Percentiles rank a stretch among this genome's conserved stretches.
phyloP scores from a whole-genome alignment of 2,113 vertebrate species.

The Pollachius pollachius region DNA sequence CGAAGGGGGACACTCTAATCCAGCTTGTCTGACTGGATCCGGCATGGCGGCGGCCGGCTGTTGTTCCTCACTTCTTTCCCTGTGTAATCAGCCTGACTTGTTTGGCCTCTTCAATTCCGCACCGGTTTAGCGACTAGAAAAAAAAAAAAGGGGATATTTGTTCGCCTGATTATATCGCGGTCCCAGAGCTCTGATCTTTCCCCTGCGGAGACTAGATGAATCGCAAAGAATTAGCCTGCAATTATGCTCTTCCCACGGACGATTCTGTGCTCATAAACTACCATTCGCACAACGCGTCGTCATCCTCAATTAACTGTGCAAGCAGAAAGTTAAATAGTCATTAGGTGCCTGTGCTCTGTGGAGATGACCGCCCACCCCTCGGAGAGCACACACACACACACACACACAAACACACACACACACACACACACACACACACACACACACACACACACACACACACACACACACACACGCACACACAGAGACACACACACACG shows the following conservation, averaged over 20 bases:
- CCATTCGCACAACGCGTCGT: slow-evolving; percentile 43
- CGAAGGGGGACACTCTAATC: too few species aligned
- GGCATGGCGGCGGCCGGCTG: too few species aligned
- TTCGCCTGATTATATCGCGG: slow-evolving; percentile 63
- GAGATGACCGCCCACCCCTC: slow-evolving; percentile 29
- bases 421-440: too few species aligned
- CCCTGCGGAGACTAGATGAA: slow-evolving; percentile 57
- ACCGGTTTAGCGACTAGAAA: slow-evolving; percentile 35
- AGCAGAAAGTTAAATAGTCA: slow-evolving; percentile 63
- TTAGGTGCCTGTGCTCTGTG: slow-evolving; percentile 48
- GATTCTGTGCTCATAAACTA: slow-evolving; percentile 35
- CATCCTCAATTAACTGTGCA: slow-evolving; percentile 48
- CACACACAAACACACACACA: too few species aligned
- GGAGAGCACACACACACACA: too few species aligned
- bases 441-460: too few species aligned
- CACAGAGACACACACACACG: too few species aligned
- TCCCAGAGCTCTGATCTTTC: slow-evolving; percentile 54
- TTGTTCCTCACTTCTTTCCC: slow-evolving; percentile 20
- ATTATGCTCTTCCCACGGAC: slow-evolving; percentile 50
- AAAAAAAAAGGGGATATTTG: slow-evolving; percentile 46
- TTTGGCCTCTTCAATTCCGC: slow-evolving; percentile 35
- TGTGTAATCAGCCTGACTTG: slow-evolving; percentile 38
- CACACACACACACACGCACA: too few species aligned
- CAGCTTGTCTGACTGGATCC: too few species aligned
- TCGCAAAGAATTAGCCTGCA: slow-evolving; percentile 63